Evolutionary conservation across 2,888 invertebrate genomes (phyloP).

Genomic region (Drosophila rellima): DNA sequence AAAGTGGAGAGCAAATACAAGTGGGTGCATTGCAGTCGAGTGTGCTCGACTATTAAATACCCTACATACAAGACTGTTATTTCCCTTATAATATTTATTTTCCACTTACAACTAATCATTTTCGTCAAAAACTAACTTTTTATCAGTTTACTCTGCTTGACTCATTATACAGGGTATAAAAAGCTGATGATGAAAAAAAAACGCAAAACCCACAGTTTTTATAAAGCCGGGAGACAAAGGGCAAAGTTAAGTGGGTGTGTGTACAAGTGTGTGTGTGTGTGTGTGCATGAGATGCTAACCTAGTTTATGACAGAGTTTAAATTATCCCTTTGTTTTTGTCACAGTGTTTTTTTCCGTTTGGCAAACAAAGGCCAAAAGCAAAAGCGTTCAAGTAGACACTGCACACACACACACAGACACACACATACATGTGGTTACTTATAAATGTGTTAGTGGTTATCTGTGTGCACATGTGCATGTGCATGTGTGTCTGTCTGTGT

Average conservation of each 20-base stretch:
- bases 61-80: conserved; percentile 13
- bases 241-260: conserved; percentile 38
- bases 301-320: conserved; percentile 80
- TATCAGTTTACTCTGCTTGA: neutral
- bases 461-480: conserved; percentile 10
- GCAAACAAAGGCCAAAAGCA: conserved; percentile 64
- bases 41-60: neutral
- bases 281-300: conserved; percentile 69
- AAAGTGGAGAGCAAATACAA: conserved; percentile 44
- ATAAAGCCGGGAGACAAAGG: conserved; percentile 53
- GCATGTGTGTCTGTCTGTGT: conserved; percentile 9
- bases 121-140: neutral
- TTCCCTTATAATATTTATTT: too few species aligned
- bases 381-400: conserved; percentile 53
- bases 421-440: conserved; percentile 32
- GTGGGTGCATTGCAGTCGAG: neutral
- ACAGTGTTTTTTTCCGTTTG: conserved; percentile 68
- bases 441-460: conserved; percentile 53
- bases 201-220: conserved; percentile 79
- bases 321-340: conserved; percentile 78
- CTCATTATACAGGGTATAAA: conserved; percentile 15
- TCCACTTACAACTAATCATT: too few species aligned
- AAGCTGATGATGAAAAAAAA: conserved; percentile 78
- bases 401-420: conserved; percentile 22
- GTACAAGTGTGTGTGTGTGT: conserved; percentile 20